These are phyloP conservation scores for Antennarius striatus DNA, from an alignment of 2,113 vertebrate species.

Conservation along the genomic window DNA sequence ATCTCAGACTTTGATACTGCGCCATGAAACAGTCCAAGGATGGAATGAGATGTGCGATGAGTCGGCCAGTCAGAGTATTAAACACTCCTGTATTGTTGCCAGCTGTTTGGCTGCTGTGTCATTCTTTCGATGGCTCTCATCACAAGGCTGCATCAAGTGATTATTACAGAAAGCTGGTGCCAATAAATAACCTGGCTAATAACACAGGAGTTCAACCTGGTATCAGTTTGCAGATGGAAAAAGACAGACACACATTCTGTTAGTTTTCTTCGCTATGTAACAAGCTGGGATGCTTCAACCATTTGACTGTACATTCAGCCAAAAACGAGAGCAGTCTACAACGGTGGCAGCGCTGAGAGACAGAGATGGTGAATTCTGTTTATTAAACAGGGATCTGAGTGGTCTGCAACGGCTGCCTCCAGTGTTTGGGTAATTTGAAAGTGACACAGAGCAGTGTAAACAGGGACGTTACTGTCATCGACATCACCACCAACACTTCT, in stretches of 20 bases:
- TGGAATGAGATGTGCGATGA: slow-evolving; percentile 46
- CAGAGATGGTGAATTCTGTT: slow-evolving; percentile 32
- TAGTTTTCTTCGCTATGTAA: slow-evolving; percentile 11
- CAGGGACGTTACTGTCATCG: slow-evolving; percentile 41
- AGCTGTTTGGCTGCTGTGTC: not conserved
- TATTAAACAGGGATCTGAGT: slow-evolving; percentile 34
- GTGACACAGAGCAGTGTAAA: slow-evolving; percentile 25
- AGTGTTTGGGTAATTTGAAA: slow-evolving; percentile 41
- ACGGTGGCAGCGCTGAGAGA: slow-evolving; percentile 5
- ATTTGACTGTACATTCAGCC: not conserved
- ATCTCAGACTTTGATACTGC: slow-evolving; percentile 48
- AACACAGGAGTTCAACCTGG: slow-evolving; percentile 1
- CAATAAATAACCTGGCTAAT: slow-evolving; percentile 9
- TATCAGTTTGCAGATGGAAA: not conserved
- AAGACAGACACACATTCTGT: not conserved
- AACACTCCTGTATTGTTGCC: slow-evolving; percentile 16
- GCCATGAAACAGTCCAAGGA: slow-evolving; percentile 43
- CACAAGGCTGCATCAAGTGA: not conserved
- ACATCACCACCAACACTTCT: slow-evolving; percentile 5
- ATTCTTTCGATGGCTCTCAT: not conserved
- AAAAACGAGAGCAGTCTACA: not conserved
- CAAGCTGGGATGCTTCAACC: not conserved
- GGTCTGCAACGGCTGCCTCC: slow-evolving; percentile 16
- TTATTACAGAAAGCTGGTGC: not conserved
- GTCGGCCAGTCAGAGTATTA: slow-evolving; percentile 26